These are phyloP conservation scores for Pecten maximus DNA, from an alignment of 2,888 invertebrate genomes.

Conservation along the genomic window DNA sequence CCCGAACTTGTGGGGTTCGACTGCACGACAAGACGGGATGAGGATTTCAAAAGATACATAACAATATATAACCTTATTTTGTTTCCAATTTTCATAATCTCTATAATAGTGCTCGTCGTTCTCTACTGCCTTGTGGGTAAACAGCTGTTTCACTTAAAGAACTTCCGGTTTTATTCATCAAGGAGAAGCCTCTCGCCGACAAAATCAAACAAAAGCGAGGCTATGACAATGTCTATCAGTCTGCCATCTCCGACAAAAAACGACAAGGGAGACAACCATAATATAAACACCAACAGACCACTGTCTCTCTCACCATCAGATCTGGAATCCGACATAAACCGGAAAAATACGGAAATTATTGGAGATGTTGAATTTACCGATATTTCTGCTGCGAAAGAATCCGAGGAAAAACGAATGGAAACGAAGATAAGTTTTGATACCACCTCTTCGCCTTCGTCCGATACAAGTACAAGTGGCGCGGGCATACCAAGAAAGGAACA, in stretches of 20 bases:
- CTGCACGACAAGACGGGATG: slow-evolving; percentile 58
- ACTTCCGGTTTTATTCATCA: slow-evolving; percentile 45
- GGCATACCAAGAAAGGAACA: not conserved
- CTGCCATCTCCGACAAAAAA: not conserved
- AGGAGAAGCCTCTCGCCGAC: not conserved
- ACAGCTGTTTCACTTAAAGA: slow-evolving; percentile 57
- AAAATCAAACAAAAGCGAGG: not conserved
- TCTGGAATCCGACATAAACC: not conserved
- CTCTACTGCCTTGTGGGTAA: slow-evolving; percentile 58
- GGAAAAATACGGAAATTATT: not conserved
- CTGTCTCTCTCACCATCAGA: not conserved
- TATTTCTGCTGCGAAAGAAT: not conserved
- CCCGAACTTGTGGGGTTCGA: slow-evolving; percentile 53
- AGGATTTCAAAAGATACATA: slow-evolving; percentile 51
- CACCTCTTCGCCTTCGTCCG: slow-evolving; percentile 5
- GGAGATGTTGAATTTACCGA: not conserved
- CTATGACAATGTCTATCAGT: not conserved
- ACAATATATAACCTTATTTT: slow-evolving; percentile 54
- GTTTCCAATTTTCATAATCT: slow-evolving; percentile 54
- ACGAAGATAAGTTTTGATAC: not conserved
- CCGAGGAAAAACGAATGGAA: not conserved
- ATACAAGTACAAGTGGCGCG: not conserved
- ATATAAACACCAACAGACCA: not conserved
- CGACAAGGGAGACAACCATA: not conserved
- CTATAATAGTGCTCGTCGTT: slow-evolving; percentile 50